Evolutionary conservation across 1,140 invertebrate genomes (phyloP), one percentile per base, ranked within the genome.

Genomic region (Sminthurinus signatus): DNA sequence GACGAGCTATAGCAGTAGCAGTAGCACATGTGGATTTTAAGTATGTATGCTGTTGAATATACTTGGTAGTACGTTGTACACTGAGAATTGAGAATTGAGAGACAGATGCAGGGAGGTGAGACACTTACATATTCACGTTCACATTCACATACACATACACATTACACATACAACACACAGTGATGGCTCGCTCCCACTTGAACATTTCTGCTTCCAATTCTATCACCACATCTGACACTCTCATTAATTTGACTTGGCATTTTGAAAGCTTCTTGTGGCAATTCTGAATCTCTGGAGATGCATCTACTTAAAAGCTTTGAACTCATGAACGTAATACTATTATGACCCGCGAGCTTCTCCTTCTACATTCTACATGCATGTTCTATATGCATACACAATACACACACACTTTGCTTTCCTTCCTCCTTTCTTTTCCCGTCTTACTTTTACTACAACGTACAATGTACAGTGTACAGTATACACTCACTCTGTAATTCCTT

Each of bases 251-350:
- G 63, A 65, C 54, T 54, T 65, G 63, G 60, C 63, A 65, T 60
- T 65, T 65, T 65, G 63, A 65, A 65, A 65, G 63, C 63, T 65
- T 65, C 63, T 65, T 65, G 63, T 65, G 63, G 63, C 62, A 64
- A 64, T 64, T 64, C 52, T 51, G 62, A 32, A 60, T 65, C 63
- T 65, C 63, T 65, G 29, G 63, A 65, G 63, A 65, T 65, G 63
- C 63, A 65, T 65, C 63, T 65, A 60, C 57, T 65, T 65, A 65
- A 65, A 60, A 65, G 63, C 63, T 60, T 65, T 59, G 55, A 64
- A 51, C 62, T 51, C 51, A 54, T 59, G 44, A 60, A 55, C 58
- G 50, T 65, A 65, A 60, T 65, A 65, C 48, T 60, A 65, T 65
- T 65, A 65, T 65, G 63, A 65, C 51, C 63, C 54, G 23, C 27